These are phyloP conservation scores for Nanorana parkeri DNA, from an alignment of 2,113 vertebrate species.

Conservation along the genomic window DNA sequence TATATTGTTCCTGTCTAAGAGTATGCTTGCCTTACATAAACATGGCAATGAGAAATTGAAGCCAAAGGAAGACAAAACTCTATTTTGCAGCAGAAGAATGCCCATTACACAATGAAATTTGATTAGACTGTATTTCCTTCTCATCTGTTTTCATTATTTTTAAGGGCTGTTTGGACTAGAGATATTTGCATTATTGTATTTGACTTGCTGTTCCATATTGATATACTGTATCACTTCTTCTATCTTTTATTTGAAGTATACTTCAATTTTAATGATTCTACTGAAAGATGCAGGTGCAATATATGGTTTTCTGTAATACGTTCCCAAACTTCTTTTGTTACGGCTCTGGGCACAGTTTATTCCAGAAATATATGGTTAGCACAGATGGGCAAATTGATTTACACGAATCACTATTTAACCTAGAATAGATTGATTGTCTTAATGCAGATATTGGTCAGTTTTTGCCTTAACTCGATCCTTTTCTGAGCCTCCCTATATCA, in stretches of 20 bases:
- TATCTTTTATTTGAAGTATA: background rate
- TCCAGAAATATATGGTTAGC: slow-evolving; percentile 21
- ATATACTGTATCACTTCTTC: background rate
- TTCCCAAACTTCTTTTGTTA: slow-evolving; percentile 12
- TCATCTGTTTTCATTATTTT: background rate
- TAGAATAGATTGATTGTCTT: too few relatives aligned
- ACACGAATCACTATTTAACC: too few relatives aligned
- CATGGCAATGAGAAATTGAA: background rate
- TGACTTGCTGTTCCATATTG: background rate
- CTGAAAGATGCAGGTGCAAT: slow-evolving; percentile 19
- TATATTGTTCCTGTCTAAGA: background rate
- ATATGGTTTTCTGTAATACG: background rate
- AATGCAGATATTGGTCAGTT: too few relatives aligned
- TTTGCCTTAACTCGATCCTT: too few relatives aligned
- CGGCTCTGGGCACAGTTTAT: background rate
- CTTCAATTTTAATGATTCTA: slow-evolving; percentile 33
- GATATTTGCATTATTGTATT: slow-evolving; percentile 31
- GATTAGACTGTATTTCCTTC: background rate
- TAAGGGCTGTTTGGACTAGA: background rate
- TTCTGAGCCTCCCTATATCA: too few relatives aligned
- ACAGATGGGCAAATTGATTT: too few relatives aligned
- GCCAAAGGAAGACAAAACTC: background rate
- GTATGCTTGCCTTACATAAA: background rate
- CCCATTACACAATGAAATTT: background rate
- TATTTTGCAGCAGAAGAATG: background rate